Conservation (phyloP, 2,888 invertebrate genomes). For the Magallana nippona region DNA sequence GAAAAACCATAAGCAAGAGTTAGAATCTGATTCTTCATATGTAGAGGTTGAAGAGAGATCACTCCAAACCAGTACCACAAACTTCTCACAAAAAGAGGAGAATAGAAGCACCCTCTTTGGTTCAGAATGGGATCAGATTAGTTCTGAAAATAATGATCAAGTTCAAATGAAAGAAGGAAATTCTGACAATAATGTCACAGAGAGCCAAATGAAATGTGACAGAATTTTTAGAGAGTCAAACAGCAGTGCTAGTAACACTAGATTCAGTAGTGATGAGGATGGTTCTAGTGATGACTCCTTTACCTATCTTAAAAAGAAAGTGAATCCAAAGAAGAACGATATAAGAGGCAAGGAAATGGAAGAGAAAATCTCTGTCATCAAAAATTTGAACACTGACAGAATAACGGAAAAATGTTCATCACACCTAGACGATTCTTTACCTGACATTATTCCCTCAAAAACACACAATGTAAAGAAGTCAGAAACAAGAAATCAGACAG, state of each 20-base stretch:
- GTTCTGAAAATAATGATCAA: too few relatives aligned
- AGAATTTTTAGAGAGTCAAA: neutral
- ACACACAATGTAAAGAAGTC: neutral
- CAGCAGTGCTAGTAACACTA: neutral
- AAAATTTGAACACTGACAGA: neutral
- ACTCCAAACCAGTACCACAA: constrained; percentile 27
- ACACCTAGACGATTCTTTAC: constrained; percentile 25
- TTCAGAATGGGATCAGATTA: neutral
- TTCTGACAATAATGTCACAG: neutral
- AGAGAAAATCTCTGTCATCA: constrained; percentile 27
- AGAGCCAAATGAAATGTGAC: neutral
- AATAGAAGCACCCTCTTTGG: neutral
- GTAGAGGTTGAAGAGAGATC: constrained; percentile 19
- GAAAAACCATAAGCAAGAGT: neutral
- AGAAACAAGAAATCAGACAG: neutral
- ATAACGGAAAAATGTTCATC: constrained; percentile 10
- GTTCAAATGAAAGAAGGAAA: too few relatives aligned
- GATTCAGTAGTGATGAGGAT: constrained; percentile 5
- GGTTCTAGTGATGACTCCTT: neutral
- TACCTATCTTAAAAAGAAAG: neutral
- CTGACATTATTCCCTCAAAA: constrained; percentile 2
- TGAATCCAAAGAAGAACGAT: neutral
- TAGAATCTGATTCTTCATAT: neutral
- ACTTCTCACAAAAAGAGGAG: neutral
- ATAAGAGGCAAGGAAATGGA: neutral